Percentiles rank a stretch among this genome's conserved stretches.
These are phyloP conservation scores for Palaemon carinicauda DNA, from an alignment of 1,140 invertebrate species.

Conservation along the genomic window DNA sequence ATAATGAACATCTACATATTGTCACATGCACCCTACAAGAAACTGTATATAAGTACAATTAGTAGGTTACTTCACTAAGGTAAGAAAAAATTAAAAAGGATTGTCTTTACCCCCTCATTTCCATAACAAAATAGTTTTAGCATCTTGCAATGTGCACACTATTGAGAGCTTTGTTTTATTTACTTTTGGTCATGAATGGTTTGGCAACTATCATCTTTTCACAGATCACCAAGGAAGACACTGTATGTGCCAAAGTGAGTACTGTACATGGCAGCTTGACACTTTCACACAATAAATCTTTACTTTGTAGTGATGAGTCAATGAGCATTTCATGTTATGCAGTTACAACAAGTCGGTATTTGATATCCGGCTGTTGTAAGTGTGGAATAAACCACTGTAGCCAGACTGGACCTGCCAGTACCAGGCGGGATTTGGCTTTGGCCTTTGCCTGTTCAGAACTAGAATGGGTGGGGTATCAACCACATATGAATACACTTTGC, in stretches of 20 bases:
- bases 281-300: conserved; percentile 23
- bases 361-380: not conserved
- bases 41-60: conserved; percentile 47
- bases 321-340: conserved; percentile 26
- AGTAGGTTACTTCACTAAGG: conserved; percentile 44
- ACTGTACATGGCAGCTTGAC: not conserved
- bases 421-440: conserved; percentile 1
- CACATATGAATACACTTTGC: conserved; percentile 2
- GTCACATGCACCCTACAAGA: conserved; percentile 42
- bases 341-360: not conserved
- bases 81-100: conserved; percentile 38
- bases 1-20: conserved; percentile 42
- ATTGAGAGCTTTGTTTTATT: conserved; percentile 22
- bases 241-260: conserved; percentile 6
- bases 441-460: not conserved
- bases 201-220: conserved; percentile 25
- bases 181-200: conserved; percentile 27
- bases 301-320: not conserved
- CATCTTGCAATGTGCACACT: not conserved
- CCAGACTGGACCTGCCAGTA: conserved; percentile 21
- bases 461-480: not conserved
- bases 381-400: not conserved
- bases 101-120: conserved; percentile 38
- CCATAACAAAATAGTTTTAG: conserved; percentile 18
- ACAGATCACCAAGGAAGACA: conserved; percentile 33